Evolutionary conservation across 2,113 vertebrate species (phyloP), one percentile per base, ranked within the genome.

Genomic region (Apodemus sylvaticus): DNA sequence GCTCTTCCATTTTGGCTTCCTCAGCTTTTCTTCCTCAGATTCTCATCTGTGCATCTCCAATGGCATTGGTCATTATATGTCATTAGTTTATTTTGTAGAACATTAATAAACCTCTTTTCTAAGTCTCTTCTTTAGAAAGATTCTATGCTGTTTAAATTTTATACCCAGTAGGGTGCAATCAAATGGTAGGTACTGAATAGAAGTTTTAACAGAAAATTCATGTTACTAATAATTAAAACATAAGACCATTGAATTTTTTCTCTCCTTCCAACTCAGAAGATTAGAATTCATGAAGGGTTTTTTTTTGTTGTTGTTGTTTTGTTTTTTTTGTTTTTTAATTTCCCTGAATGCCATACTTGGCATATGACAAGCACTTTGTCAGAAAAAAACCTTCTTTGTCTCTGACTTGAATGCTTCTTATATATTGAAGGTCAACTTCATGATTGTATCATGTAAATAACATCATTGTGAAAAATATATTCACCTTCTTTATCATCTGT

Each of bases 141-240:
- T 45, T 79, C 42, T 85, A 0, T 93, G 24, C 7, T n/a, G 70
- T 90, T 62, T 74, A 71, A 79, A 55, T 58, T 91, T 95, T 97
- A 31, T 45, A 68, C 64, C 45, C 1, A 91, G n/a, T 58, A 85
- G 29, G 22, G 17, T 48, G 19, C 22, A 86, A 29, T 48, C 29
- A 66, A 74, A 16, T 64, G 26, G 4, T 87, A 64, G 48, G 70
- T 64, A 42, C 55, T 42, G n/a, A 92, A 92, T 82, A 91, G 19
- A 48, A 89, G 34, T 66, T 92, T 92, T 39, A 95, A 94, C 22
- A 64, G 76, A 77, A 58, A 94, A 94, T 94, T 74, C 8, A 17
- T 34, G 19, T 86, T 90, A 78, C 88, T 95, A 53, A 89, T 93
- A 87, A 89, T 87, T 89, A 92, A 97, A 96, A 53, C 31, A 88